These are phyloP conservation scores for Litocranius walleri DNA, from an alignment of 2,113 vertebrate species.

Conservation along the genomic window DNA sequence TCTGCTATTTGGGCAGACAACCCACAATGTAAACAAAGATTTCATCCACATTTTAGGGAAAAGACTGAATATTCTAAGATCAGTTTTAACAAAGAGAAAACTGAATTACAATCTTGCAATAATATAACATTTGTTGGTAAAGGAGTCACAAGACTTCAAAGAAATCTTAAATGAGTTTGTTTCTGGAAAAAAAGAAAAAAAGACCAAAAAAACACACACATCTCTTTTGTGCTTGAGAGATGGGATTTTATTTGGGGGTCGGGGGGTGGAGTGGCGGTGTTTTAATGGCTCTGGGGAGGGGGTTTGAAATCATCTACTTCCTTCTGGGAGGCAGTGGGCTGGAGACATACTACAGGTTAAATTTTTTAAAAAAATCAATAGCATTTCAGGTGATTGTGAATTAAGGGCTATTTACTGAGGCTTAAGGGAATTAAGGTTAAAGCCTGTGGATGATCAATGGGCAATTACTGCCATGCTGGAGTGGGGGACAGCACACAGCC, in stretches of 20 bases:
- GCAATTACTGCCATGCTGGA: background rate
- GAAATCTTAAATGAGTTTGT: background rate
- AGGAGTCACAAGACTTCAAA: background rate
- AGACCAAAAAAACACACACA: background rate
- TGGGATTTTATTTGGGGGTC: background rate
- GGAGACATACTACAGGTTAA: conserved; percentile 9
- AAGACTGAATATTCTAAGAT: background rate
- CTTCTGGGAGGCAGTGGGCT: background rate
- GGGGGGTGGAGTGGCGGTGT: background rate
- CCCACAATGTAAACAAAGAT: background rate
- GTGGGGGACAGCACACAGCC: fast-evolving
- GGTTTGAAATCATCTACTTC: background rate
- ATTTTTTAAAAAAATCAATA: conserved; percentile 38
- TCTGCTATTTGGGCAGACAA: background rate
- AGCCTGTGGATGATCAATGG: background rate
- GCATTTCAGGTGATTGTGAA: conserved; percentile 43
- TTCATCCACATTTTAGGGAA: background rate
- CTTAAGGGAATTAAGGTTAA: conserved; percentile 29
- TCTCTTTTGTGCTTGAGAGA: background rate
- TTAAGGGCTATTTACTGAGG: conserved; percentile 44
- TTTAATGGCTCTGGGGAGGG: background rate
- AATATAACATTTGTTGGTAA: background rate
- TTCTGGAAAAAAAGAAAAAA: background rate
- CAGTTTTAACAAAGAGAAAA: background rate
- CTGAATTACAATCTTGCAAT: background rate